Percentiles rank a stretch among this genome's conserved stretches.
phyloP scores from a whole-genome alignment of 2,888 invertebrate genomes.

The Laothoe populi region DNA sequence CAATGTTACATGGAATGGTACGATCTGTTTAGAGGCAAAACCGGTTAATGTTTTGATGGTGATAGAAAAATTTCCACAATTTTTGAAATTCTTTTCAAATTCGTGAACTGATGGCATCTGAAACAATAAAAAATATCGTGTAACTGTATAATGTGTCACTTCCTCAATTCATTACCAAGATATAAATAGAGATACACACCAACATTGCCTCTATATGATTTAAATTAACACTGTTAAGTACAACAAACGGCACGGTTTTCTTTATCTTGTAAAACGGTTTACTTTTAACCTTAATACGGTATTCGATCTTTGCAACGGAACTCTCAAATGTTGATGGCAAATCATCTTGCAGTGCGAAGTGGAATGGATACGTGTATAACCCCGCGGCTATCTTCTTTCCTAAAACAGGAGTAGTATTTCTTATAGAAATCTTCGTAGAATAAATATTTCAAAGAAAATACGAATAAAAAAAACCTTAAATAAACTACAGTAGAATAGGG shows the following conservation, averaged over 20 bases:
- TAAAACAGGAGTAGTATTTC: slow-evolving; percentile 38
- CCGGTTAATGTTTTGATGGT: slow-evolving; percentile 64
- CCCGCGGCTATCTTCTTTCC: slow-evolving; percentile 60
- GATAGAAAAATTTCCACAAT: slow-evolving; percentile 52
- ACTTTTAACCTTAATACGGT: slow-evolving; percentile 62
- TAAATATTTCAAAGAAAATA: no score
- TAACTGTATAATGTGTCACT: not conserved
- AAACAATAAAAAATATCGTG: slow-evolving; percentile 33
- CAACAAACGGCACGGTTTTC: slow-evolving; percentile 54
- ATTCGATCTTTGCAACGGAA: slow-evolving; percentile 64
- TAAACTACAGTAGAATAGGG: no score
- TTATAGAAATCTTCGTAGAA: not conserved
- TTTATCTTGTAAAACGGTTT: slow-evolving; percentile 54
- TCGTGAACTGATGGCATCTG: slow-evolving; percentile 61
- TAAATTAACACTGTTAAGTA: slow-evolving; percentile 63
- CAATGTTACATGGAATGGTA: slow-evolving; percentile 64
- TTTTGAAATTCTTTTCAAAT: slow-evolving; percentile 57
- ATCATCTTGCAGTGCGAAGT: slow-evolving; percentile 66
- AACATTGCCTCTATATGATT: slow-evolving; percentile 59
- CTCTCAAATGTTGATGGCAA: slow-evolving; percentile 70
- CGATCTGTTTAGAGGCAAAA: slow-evolving; percentile 61
- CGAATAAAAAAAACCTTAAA: no score
- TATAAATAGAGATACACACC: slow-evolving; percentile 45
- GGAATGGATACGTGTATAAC: slow-evolving; percentile 63
- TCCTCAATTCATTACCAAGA: not conserved